Evolutionary conservation across 1,140 invertebrate genomes (phyloP).

Genomic region (Drosophila cardini): DNA sequence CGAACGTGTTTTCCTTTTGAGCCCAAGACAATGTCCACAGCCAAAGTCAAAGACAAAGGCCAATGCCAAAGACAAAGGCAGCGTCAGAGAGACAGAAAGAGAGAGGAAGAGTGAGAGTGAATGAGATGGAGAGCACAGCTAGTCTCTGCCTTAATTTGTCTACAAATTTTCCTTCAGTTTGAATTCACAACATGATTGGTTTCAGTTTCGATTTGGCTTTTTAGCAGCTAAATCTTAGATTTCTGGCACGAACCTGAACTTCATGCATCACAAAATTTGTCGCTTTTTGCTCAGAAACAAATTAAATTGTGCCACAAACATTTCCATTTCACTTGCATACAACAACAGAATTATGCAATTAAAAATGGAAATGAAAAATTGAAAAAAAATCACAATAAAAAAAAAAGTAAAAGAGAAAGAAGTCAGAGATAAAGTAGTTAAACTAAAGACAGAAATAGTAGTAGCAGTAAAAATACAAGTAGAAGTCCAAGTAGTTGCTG

Average conservation of each 20-base stretch:
- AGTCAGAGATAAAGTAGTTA: neutral
- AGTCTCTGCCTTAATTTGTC: slow-evolving; percentile 80
- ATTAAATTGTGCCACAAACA: slow-evolving; percentile 79
- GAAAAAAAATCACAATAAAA: slow-evolving; percentile 32
- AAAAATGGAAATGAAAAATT: slow-evolving; percentile 75
- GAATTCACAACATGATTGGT: slow-evolving; percentile 11
- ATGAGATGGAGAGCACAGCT: slow-evolving; percentile 57
- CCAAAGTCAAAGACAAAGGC: slow-evolving; percentile 40
- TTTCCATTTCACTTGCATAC: slow-evolving; percentile 76
- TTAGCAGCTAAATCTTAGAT: slow-evolving; percentile 66
- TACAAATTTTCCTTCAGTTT: slow-evolving; percentile 74
- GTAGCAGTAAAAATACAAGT: neutral
- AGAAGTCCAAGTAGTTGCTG: slow-evolving; percentile 1
- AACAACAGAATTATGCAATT: slow-evolving; percentile 77
- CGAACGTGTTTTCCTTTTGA: slow-evolving; percentile 67
- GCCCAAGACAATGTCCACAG: neutral
- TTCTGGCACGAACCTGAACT: slow-evolving; percentile 81
- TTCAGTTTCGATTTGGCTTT: slow-evolving; percentile 56
- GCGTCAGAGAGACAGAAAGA: neutral
- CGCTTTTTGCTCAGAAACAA: slow-evolving; percentile 59
- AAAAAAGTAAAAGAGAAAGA: slow-evolving; percentile 19
- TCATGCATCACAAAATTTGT: slow-evolving; percentile 78
- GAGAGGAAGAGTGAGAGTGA: slow-evolving; percentile 15
- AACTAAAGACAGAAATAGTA: neutral
- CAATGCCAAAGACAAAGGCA: slow-evolving; percentile 39